phyloP scores from a whole-genome alignment of 2,113 vertebrate genomes.

The Nothocercus nigrocapillus region DNA sequence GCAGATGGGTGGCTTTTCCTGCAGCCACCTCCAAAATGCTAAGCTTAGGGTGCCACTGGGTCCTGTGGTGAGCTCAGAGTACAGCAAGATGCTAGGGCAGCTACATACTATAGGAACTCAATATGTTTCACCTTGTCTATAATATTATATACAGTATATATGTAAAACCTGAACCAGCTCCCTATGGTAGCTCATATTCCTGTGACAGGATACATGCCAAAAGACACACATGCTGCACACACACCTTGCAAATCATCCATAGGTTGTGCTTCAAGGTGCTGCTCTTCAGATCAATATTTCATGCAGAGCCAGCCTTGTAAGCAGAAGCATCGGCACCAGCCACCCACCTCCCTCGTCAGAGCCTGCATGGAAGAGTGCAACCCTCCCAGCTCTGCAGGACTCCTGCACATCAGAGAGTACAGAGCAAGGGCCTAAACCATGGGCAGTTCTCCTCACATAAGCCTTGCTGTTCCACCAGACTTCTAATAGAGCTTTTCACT shows the following conservation, averaged over 20 bases:
- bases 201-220: background rate
- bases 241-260: too few species aligned
- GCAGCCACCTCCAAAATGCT: background rate
- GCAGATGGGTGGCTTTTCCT: background rate
- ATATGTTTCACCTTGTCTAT: background rate
- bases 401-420: fast-evolving
- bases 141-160: background rate
- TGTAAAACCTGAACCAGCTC: background rate
- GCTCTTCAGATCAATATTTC: background rate
- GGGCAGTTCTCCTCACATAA: background rate
- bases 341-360: background rate
- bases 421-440: background rate
- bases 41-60: background rate
- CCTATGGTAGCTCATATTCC: fast-evolving
- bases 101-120: background rate
- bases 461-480: background rate
- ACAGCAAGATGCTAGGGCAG: background rate
- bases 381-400: background rate
- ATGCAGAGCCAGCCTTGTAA: background rate
- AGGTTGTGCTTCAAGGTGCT: background rate
- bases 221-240: fast-evolving
- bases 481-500: background rate
- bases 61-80: background rate
- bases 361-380: background rate
- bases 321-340: background rate